A percentile compares a stretch with the other conserved stretches of the same genome.
Conservation (phyloP, 1,140 invertebrate species). For the Scylla paramamosain region DNA sequence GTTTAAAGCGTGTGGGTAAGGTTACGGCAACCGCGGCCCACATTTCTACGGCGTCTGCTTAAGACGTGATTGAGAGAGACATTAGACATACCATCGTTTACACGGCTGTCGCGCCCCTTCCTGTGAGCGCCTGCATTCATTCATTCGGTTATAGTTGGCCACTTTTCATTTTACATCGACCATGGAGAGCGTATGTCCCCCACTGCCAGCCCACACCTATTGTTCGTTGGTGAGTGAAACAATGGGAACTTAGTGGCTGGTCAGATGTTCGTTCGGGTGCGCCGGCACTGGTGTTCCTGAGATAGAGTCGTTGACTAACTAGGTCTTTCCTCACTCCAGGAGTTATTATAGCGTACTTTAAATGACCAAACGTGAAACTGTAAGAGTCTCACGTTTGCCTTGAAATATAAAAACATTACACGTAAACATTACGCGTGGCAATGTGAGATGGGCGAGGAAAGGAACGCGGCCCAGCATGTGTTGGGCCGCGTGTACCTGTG, state of each 20-base stretch:
- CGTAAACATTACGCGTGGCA: neutral
- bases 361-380: neutral
- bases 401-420: no score
- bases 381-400: no score
- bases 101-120: slow-evolving; percentile 70
- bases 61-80: slow-evolving; percentile 73
- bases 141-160: slow-evolving; percentile 55
- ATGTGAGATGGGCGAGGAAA: neutral
- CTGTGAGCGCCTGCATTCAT: slow-evolving; percentile 62
- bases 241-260: slow-evolving; percentile 61
- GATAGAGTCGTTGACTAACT: neutral
- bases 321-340: neutral
- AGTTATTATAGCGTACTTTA: neutral
- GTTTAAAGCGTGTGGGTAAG: neutral
- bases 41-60: slow-evolving; percentile 6
- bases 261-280: slow-evolving; percentile 35
- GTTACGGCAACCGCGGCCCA: neutral
- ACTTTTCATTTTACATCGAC: slow-evolving; percentile 66
- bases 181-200: neutral
- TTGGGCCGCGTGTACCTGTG: slow-evolving; percentile 68
- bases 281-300: neutral
- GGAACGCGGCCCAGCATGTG: slow-evolving; percentile 56
- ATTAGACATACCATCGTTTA: slow-evolving; percentile 72
- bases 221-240: slow-evolving; percentile 71
- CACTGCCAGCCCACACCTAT: slow-evolving; percentile 23